These are phyloP conservation scores for Aplysina aerophoba DNA, from an alignment of 37 sponge, comb jelly and placozoan genomes.

Conservation along the genomic window DNA sequence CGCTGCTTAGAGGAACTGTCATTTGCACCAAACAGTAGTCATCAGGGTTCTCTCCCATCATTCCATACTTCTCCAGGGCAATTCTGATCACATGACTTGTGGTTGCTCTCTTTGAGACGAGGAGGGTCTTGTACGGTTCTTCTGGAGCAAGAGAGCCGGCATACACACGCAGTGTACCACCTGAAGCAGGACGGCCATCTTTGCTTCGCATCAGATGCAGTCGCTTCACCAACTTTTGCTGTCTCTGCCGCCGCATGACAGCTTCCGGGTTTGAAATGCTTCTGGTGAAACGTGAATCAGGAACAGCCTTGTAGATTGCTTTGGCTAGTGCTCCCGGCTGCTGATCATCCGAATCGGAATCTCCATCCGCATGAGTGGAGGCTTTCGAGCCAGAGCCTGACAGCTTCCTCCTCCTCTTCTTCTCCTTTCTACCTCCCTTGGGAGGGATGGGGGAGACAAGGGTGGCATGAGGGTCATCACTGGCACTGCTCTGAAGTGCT, in stretches of 20 bases:
- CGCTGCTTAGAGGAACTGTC: slow-evolving; percentile 18
- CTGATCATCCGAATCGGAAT: background rate
- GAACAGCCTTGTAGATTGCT: slow-evolving; percentile 56
- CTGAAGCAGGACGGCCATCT: slow-evolving; percentile 33
- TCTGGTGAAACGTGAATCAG: slow-evolving; percentile 65
- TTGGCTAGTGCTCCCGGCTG: slow-evolving; percentile 38
- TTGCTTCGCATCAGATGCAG: background rate
- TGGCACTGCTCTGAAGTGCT: no score
- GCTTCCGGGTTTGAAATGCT: slow-evolving; percentile 81
- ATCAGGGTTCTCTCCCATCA: slow-evolving; percentile 45
- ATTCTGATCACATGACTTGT: slow-evolving; percentile 52
- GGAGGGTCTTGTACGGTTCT: slow-evolving; percentile 72
- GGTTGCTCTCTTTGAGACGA: slow-evolving; percentile 43
- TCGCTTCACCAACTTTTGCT: slow-evolving; percentile 59
- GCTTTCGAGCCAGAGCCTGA: background rate
- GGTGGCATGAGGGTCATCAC: background rate
- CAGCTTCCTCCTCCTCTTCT: slow-evolving; percentile 18
- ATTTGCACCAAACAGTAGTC: slow-evolving; percentile 74
- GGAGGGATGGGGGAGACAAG: background rate
- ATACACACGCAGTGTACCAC: slow-evolving; percentile 45
- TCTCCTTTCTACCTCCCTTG: slow-evolving; percentile 28
- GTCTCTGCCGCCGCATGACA: slow-evolving; percentile 60
- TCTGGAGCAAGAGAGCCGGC: slow-evolving; percentile 72
- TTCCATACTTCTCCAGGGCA: slow-evolving; percentile 66
- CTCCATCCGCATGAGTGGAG: background rate